These are phyloP conservation scores for Asobara japonica DNA, from an alignment of 1,140 invertebrate genomes.

Conservation along the genomic window DNA sequence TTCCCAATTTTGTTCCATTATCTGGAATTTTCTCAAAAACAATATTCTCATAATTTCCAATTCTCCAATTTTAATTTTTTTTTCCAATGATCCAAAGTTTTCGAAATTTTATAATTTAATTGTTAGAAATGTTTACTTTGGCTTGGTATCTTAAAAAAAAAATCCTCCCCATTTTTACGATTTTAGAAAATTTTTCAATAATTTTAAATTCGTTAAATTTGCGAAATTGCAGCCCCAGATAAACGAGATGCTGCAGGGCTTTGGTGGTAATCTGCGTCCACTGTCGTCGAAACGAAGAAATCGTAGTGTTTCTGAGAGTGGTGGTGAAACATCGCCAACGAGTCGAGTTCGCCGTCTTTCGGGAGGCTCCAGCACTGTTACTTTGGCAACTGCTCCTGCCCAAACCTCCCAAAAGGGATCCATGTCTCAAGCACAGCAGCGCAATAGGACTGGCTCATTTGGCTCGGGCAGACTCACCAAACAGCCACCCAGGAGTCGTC, in stretches of 20 bases:
- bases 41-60: no score
- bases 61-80: no score
- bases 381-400: constrained; percentile 45
- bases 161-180: no score
- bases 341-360: constrained; percentile 58
- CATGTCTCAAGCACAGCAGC: constrained; percentile 52
- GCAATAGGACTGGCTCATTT: constrained; percentile 56
- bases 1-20: neutral
- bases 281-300: constrained; percentile 67
- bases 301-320: constrained; percentile 71
- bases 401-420: constrained; percentile 40
- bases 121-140: no score
- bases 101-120: no score
- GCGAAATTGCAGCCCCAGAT: constrained; percentile 65
- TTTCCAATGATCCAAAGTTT: no score
- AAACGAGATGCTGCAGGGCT: constrained; percentile 67
- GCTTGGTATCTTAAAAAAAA: no score
- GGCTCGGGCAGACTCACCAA: constrained; percentile 55
- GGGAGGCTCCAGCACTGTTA: constrained; percentile 57
- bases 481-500: constrained; percentile 46
- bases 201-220: no score
- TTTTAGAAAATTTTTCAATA: no score
- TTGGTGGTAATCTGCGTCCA: constrained; percentile 58
- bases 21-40: constrained; percentile 4
- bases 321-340: constrained; percentile 50